Evolutionary conservation across 2,113 vertebrate species (phyloP).

Genomic region (Myotis yumanensis): DNA sequence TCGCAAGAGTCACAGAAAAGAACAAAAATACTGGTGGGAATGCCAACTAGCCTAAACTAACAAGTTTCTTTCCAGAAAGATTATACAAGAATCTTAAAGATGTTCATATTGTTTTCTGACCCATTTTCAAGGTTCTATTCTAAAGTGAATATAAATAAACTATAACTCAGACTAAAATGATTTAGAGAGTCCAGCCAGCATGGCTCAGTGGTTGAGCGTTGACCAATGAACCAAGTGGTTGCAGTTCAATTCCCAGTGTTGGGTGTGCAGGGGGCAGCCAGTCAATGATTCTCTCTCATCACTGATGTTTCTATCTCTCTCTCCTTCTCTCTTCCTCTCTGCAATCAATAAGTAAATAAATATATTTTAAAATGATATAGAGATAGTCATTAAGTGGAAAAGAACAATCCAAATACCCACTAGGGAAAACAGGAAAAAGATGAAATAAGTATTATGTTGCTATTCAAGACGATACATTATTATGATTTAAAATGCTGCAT

Average conservation of each 20-base stretch:
- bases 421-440: neutral
- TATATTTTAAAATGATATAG: neutral
- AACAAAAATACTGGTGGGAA: neutral
- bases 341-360: too few relatives aligned
- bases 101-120: neutral
- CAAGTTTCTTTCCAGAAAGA: conserved; percentile 32
- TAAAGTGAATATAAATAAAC: conserved; percentile 37
- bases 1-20: neutral
- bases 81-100: conserved; percentile 15
- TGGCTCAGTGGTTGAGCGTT: too few relatives aligned
- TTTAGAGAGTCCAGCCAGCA: neutral
- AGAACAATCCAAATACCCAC: conserved; percentile 10
- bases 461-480: neutral
- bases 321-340: too few relatives aligned
- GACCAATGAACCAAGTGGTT: too few relatives aligned
- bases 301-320: too few relatives aligned
- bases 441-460: neutral
- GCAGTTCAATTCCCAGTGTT: too few relatives aligned
- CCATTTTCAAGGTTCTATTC: conserved; percentile 5
- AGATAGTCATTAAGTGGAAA: conserved; percentile 26
- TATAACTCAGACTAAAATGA: conserved; percentile 31
- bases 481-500: neutral
- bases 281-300: too few relatives aligned
- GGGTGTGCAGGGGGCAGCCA: too few relatives aligned
- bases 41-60: neutral